Percentiles rank a stretch among this genome's conserved stretches.
Conservation (phyloP, 2,113 vertebrate genomes). For the Leptocoma aspasia region DNA sequence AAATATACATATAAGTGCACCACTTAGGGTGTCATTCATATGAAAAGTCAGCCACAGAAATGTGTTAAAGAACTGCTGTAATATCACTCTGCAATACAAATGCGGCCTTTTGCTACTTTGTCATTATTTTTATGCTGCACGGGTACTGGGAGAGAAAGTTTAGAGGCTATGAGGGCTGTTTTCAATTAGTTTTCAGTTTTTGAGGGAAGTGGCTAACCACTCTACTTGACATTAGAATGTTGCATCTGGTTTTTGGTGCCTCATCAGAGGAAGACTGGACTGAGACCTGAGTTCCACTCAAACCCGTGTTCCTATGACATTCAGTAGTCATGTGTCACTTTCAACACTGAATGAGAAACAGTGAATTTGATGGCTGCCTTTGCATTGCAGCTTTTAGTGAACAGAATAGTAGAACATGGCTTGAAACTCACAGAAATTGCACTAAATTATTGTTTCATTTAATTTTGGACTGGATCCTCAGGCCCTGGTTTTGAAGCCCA, state of each 20-base stretch:
- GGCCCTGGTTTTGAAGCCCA: neutral
- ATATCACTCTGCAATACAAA: neutral
- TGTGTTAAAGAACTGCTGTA: neutral
- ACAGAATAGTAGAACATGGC: neutral
- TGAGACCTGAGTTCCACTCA: neutral
- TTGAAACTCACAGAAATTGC: neutral
- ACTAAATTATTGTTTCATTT: neutral
- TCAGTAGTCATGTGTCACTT: neutral
- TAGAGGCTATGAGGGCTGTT: neutral
- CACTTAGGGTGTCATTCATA: neutral
- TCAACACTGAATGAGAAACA: neutral
- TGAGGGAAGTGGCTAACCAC: neutral
- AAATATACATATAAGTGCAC: fast-evolving
- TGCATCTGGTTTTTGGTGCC: neutral
- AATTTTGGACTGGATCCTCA: neutral
- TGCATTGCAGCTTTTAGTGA: neutral
- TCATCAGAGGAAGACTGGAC: neutral
- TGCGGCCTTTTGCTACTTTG: neutral
- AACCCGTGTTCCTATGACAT: neutral
- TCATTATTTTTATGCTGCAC: neutral
- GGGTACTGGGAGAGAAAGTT: neutral
- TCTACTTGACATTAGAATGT: neutral
- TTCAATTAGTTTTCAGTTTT: neutral
- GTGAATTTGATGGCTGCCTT: neutral
- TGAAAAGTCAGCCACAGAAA: neutral